Conservation (phyloP, 2,113 vertebrate genomes). For the Eulemur rufifrons region DNA sequence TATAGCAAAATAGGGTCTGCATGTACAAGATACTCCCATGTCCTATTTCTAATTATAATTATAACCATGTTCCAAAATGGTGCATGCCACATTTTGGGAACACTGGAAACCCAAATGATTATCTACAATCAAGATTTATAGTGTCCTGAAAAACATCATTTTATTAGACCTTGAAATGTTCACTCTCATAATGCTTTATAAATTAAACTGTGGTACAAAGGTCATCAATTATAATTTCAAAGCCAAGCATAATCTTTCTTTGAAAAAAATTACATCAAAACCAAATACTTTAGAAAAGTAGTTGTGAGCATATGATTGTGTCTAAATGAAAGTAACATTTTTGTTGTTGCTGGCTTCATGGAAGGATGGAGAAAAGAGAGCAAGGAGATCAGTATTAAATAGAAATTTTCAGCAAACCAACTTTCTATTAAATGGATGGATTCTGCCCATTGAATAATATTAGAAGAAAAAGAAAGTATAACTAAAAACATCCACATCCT, state of each 20-base stretch:
- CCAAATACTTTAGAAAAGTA: not conserved
- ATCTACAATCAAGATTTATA: not conserved
- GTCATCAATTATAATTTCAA: conserved; percentile 16
- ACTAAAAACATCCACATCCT: not conserved
- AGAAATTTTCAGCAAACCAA: conserved; percentile 38
- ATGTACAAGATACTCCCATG: not conserved
- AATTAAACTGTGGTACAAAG: conserved; percentile 42
- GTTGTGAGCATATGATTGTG: not conserved
- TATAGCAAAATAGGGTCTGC: conserved; percentile 23
- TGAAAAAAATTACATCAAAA: conserved; percentile 45
- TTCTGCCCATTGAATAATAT: not conserved
- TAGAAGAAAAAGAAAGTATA: not conserved
- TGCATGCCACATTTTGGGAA: not conserved
- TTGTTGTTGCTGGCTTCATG: not conserved
- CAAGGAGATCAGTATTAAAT: not conserved
- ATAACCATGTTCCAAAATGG: not conserved
- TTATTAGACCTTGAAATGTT: conserved; percentile 37
- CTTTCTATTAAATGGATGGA: conserved; percentile 26
- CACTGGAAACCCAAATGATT: conserved; percentile 14
- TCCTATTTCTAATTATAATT: conserved; percentile 13
- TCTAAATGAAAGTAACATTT: not conserved
- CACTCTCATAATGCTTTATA: conserved; percentile 23
- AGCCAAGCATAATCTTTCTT: conserved; percentile 22
- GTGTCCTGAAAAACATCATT: conserved; percentile 9
- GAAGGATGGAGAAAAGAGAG: not conserved